These are phyloP conservation scores for Atherinomorus stipes DNA, from an alignment of 2,113 vertebrate genomes.

Conservation along the genomic window DNA sequence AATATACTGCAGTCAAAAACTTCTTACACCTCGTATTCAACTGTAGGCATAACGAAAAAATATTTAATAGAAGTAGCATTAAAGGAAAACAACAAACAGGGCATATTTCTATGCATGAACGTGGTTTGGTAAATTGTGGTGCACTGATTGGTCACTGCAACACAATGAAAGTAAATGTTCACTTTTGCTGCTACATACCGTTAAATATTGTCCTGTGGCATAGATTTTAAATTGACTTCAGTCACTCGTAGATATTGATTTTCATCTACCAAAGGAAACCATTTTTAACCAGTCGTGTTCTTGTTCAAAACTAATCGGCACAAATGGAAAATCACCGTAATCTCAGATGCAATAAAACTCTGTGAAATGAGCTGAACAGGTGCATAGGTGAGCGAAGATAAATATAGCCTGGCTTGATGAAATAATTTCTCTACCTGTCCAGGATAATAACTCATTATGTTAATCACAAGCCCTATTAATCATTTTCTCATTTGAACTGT, in stretches of 20 bases:
- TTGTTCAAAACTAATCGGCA: conserved; percentile 71
- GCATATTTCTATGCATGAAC: conserved; percentile 2
- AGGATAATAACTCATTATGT: conserved; percentile 81
- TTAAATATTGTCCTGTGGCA: conserved; percentile 24
- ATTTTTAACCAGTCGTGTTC: conserved; percentile 56
- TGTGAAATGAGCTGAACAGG: conserved; percentile 72
- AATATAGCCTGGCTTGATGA: conserved; percentile 79
- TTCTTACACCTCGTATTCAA: neutral
- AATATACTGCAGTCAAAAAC: neutral
- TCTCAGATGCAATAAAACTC: conserved; percentile 68
- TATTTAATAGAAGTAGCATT: neutral
- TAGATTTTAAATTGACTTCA: conserved; percentile 29
- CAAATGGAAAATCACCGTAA: conserved; percentile 62
- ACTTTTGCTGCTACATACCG: conserved; percentile 5
- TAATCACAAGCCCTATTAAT: conserved; percentile 79
- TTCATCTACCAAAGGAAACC: conserved; percentile 57
- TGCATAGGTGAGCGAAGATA: conserved; percentile 80
- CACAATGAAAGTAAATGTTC: conserved; percentile 12
- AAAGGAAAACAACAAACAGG: neutral
- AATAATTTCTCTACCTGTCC: conserved; percentile 81
- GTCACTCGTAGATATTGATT: conserved; percentile 62
- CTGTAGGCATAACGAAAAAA: neutral
- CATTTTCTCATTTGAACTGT: conserved; percentile 82
- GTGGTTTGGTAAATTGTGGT: neutral
- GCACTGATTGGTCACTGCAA: neutral